Evolutionary conservation across 2,113 vertebrate species (phyloP).

Genomic region (Poeciliopsis prolifica): DNA sequence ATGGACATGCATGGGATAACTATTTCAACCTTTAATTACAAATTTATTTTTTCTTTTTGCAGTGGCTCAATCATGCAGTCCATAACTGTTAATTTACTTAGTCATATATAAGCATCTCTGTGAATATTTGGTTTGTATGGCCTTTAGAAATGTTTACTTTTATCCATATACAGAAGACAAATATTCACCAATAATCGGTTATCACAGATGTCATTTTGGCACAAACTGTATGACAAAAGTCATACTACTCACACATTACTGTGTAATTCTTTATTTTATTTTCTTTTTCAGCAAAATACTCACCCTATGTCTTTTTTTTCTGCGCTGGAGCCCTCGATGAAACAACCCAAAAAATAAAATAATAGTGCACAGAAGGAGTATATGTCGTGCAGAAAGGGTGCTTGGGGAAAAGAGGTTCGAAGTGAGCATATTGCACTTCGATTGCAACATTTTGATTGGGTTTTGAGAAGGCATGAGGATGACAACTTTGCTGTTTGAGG

Average conservation of each 20-base stretch:
- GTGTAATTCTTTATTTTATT: background rate
- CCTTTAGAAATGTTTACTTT: too few species aligned
- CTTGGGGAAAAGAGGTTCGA: conserved; percentile 1
- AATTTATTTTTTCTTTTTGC: too few species aligned
- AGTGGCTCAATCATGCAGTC: too few species aligned
- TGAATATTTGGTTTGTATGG: too few species aligned
- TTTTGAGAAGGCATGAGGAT: conserved; percentile 20
- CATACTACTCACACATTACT: conserved; percentile 21
- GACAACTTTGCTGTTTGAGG: conserved; percentile 30
- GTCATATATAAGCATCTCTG: too few species aligned
- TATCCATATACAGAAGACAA: too few species aligned
- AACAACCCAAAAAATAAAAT: conserved; percentile 1
- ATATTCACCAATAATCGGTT: too few species aligned
- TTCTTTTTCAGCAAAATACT: conserved; percentile 16
- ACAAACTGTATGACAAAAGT: background rate
- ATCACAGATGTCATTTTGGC: too few species aligned
- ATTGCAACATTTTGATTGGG: conserved; percentile 39
- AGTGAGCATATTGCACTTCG: conserved; percentile 25
- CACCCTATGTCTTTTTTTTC: conserved; percentile 21
- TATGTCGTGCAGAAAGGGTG: background rate
- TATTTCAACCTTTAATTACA: too few species aligned
- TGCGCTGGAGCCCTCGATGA: background rate
- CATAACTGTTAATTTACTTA: too few species aligned
- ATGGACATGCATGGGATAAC: too few species aligned
- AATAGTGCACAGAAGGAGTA: background rate